These are phyloP conservation scores for Hirtodrosophila trivittata DNA, from an alignment of 2,888 invertebrate genomes.

Conservation along the genomic window DNA sequence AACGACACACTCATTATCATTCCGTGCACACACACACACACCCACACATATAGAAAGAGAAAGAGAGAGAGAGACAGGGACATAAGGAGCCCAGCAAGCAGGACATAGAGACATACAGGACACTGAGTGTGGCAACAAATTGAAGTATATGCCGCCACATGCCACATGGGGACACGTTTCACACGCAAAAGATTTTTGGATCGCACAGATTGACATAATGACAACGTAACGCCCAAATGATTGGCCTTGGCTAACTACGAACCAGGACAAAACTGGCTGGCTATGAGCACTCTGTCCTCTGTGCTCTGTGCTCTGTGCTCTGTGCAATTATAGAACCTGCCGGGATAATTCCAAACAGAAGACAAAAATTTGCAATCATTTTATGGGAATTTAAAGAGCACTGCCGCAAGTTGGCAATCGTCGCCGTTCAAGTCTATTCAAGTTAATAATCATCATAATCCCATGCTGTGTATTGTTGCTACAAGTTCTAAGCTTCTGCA, in stretches of 20 bases:
- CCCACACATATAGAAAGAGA: slow-evolving; percentile 1
- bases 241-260: slow-evolving; percentile 56
- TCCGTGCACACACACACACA: slow-evolving; percentile 42
- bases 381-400: slow-evolving; percentile 64
- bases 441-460: slow-evolving; percentile 74
- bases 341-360: slow-evolving; percentile 68
- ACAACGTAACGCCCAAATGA: slow-evolving; percentile 75
- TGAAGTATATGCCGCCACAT: slow-evolving; percentile 22
- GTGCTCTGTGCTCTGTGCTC: slow-evolving; percentile 21
- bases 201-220: slow-evolving; percentile 73
- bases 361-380: slow-evolving; percentile 42
- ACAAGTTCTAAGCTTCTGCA: neutral
- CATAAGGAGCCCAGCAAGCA: neutral
- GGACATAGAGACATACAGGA: neutral
- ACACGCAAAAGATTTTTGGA: slow-evolving; percentile 55
- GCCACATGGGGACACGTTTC: slow-evolving; percentile 46
- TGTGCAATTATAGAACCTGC: slow-evolving; percentile 64
- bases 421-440: slow-evolving; percentile 34
- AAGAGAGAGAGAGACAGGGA: neutral
- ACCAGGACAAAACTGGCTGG: slow-evolving; percentile 6
- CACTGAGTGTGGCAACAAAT: slow-evolving; percentile 1
- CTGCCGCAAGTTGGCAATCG: slow-evolving; percentile 25
- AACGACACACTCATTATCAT: slow-evolving; percentile 69
- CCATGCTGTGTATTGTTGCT: slow-evolving; percentile 41
- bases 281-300: slow-evolving; percentile 5